phyloP scores from a whole-genome alignment of 1,140 invertebrate species.

The Daktulosphaira vitifoliae region DNA sequence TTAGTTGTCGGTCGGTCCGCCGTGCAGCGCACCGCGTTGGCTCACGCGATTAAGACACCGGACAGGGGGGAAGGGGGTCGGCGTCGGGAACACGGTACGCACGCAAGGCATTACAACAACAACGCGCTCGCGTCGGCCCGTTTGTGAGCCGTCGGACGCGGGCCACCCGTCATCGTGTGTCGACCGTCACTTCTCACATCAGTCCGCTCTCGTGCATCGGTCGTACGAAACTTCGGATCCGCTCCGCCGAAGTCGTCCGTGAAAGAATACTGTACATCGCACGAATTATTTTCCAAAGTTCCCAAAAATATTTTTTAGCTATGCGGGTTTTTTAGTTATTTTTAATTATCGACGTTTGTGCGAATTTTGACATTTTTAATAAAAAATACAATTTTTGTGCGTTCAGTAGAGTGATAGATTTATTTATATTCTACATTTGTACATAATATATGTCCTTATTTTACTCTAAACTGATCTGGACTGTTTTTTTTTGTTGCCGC shows the following conservation, averaged over 20 bases:
- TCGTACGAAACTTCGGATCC: slow-evolving; percentile 24
- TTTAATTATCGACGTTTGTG: too few relatives aligned
- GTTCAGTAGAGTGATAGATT: too few relatives aligned
- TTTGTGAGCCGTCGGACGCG: slow-evolving; percentile 18
- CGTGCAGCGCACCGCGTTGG: background rate
- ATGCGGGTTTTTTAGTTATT: too few relatives aligned
- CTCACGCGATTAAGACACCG: background rate
- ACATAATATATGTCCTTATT: background rate
- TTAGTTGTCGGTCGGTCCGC: slow-evolving; percentile 8
- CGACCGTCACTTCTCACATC: slow-evolving; percentile 31
- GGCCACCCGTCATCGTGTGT: slow-evolving; percentile 28
- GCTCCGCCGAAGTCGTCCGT: background rate
- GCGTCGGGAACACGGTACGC: background rate
- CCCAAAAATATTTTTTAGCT: background rate
- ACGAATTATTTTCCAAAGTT: background rate
- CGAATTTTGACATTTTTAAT: background rate
- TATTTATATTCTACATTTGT: too few relatives aligned
- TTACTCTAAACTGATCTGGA: slow-evolving; percentile 16
- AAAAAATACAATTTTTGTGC: background rate
- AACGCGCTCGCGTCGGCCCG: slow-evolving; percentile 31
- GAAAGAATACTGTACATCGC: too few relatives aligned
- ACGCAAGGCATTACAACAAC: slow-evolving; percentile 6
- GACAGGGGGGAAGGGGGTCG: background rate
- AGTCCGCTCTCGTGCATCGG: slow-evolving; percentile 23
- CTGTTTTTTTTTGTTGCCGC: slow-evolving; percentile 11